Conservation (phyloP, 2,113 vertebrate species). For the Labeo catla region DNA sequence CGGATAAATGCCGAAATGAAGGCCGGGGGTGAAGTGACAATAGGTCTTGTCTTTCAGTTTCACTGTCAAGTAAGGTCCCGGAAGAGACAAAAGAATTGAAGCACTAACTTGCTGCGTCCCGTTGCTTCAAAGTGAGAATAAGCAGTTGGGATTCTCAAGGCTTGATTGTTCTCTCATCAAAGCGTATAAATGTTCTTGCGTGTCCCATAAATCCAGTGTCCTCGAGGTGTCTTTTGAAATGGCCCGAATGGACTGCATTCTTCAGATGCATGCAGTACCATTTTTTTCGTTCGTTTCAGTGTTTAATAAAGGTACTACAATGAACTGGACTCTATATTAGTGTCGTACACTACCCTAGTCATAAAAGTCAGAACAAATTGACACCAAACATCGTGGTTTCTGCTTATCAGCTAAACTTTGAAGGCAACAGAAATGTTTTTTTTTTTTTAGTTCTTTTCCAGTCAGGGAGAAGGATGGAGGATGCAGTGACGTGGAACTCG, state of each 20-base stretch:
- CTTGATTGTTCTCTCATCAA: slow-evolving; percentile 63
- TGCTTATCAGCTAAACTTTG: slow-evolving; percentile 73
- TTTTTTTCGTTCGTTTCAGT: slow-evolving; percentile 48
- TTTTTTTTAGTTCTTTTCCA: slow-evolving; percentile 55
- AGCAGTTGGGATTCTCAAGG: slow-evolving; percentile 63
- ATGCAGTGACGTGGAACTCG: slow-evolving; percentile 59
- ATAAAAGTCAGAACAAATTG: slow-evolving; percentile 74
- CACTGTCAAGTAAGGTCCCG: slow-evolving; percentile 32
- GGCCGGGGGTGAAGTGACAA: neutral
- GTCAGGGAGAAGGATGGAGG: slow-evolving; percentile 57
- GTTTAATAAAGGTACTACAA: slow-evolving; percentile 73
- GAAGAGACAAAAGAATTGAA: slow-evolving; percentile 10
- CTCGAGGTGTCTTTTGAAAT: slow-evolving; percentile 35
- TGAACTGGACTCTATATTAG: slow-evolving; percentile 74
- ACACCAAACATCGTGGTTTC: slow-evolving; percentile 72
- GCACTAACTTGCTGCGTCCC: neutral
- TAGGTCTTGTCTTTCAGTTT: slow-evolving; percentile 14
- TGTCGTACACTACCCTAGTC: slow-evolving; percentile 71
- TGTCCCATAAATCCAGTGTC: slow-evolving; percentile 73
- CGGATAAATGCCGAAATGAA: slow-evolving; percentile 40
- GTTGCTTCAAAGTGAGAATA: slow-evolving; percentile 1
- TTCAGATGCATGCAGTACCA: slow-evolving; percentile 66
- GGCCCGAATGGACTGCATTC: slow-evolving; percentile 73
- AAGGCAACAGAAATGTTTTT: slow-evolving; percentile 79
- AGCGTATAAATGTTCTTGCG: slow-evolving; percentile 58